These are phyloP conservation scores for Sphinx pinastri DNA, from an alignment of 2,888 invertebrate species.

Conservation along the genomic window DNA sequence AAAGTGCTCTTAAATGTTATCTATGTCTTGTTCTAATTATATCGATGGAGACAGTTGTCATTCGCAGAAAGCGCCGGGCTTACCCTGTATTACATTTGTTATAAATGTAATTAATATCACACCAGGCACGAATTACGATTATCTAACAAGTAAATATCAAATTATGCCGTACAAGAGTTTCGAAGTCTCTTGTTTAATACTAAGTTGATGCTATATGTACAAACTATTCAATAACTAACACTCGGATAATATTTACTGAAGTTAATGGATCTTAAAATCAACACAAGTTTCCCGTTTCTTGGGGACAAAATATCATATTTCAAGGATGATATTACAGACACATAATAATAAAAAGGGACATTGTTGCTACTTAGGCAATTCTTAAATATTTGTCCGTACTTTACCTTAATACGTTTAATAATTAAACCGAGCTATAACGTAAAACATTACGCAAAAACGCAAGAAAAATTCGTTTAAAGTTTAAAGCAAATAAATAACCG, in stretches of 20 bases:
- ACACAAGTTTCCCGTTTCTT: conserved; percentile 15
- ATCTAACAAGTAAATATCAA: too few species aligned
- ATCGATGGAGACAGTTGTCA: conserved; percentile 4
- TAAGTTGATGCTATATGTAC: not conserved
- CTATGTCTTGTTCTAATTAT: conserved; percentile 25
- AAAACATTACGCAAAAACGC: conserved; percentile 11
- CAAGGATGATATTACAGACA: not conserved
- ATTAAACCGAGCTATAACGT: conserved; percentile 2
- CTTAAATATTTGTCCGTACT: conserved; percentile 13
- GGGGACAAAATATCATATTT: conserved; percentile 3
- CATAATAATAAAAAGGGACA: conserved; percentile 4
- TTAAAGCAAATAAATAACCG: conserved; percentile 11
- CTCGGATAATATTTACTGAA: conserved; percentile 7
- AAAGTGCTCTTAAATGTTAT: conserved; percentile 30
- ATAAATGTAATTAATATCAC: not conserved
- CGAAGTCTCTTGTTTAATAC: not conserved
- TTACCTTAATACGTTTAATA: too few species aligned
- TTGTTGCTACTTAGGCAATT: not conserved
- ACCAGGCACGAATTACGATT: too few species aligned
- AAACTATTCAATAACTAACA: conserved; percentile 24
- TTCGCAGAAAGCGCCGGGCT: conserved; percentile 18
- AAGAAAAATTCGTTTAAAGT: conserved; percentile 17
- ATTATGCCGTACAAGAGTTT: too few species aligned
- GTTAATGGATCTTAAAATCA: conserved; percentile 15
- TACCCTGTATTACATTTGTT: conserved; percentile 20